Base-by-base conservation (phyloP, 2,888 invertebrate species). In the Plemyria rubiginata region DNA sequence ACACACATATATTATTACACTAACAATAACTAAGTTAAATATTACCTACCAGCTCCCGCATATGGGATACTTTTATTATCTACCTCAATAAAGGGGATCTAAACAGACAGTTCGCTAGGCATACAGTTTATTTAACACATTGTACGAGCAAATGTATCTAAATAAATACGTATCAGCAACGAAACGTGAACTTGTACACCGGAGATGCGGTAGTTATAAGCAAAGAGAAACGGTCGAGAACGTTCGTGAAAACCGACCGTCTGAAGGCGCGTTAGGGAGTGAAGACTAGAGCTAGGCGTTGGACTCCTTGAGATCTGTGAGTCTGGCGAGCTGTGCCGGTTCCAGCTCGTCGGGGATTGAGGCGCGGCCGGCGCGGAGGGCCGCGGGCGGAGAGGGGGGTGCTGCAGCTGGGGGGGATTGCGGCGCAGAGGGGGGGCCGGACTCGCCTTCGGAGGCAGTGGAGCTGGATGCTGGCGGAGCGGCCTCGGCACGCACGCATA, bases 311-410 rank as follows among this genome's bases (percentile, higher is more conserved):
- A 98, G 94, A 84, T 97, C 96, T 82, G 97, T 97, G 76, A 98
- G 94, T 82, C 97, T 95, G 66, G 97, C 97, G 77, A 98, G 94
- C 85, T 97, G 97, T 81, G 97, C 97, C 32, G 97, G 97, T 78
- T 97, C 97, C 68, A 98, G 93, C 86, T 97, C 98, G 87, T 97
- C 97, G 43, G 97, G 97, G 82, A 97, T 96, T 76, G 96, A 96
- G 65, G 96, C 96, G 62, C 96, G 93, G 50, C 96, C 96, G 29
- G 96, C 96, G 11, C 96, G 95, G 1, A 96, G 94, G 70, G 95
- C 95, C 53, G 95, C 94, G n/a, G 95, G 95, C 22, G 94, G 93
- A 0, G 92, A 92, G 46, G 92, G 90, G 12, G 88, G 88, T 1
- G 87, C 88, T 1, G 86, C 88, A 0, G 91, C 88, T 41, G 94